Percentiles rank a stretch among this genome's conserved stretches.
Evolutionary conservation across 2,888 invertebrate species (phyloP).

Genomic region (Glomeris marginata): DNA sequence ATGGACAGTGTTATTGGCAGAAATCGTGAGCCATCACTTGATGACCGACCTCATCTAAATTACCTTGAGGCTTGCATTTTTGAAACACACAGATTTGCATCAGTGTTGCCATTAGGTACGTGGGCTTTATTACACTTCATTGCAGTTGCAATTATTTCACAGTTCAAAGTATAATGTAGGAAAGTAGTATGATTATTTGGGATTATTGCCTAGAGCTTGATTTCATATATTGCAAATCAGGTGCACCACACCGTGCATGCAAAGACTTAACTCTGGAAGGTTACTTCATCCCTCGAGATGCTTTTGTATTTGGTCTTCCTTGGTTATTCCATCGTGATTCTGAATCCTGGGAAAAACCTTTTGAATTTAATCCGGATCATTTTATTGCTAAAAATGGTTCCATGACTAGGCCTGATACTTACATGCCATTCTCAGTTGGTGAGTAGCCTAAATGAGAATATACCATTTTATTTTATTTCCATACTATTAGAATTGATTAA

Average conservation of each 20-base stretch:
- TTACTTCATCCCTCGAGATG: conserved; percentile 49
- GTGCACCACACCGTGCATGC: conserved; percentile 11
- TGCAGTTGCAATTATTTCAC: too few species aligned
- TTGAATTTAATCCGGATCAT: conserved; percentile 46
- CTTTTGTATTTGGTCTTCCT: conserved; percentile 60
- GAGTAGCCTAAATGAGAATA: conserved; percentile 16
- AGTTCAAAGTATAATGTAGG: too few species aligned
- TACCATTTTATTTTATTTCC: too few species aligned
- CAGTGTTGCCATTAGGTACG: conserved; percentile 58
- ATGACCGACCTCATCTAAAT: conserved; percentile 40
- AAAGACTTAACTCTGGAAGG: conserved; percentile 43
- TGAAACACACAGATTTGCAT: conserved; percentile 61
- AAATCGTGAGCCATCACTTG: conserved; percentile 30
- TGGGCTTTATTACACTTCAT: background rate
- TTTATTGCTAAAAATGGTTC: conserved; percentile 49
- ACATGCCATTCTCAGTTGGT: conserved; percentile 70
- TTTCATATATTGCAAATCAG: conserved; percentile 1
- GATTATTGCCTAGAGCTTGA: background rate
- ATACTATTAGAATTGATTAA: too few species aligned
- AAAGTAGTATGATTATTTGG: background rate
- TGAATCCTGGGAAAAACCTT: conserved; percentile 44
- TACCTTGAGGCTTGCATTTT: conserved; percentile 56
- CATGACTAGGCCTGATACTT: conserved; percentile 47
- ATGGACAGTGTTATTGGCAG: conserved; percentile 25
- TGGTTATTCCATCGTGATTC: conserved; percentile 67